phyloP scores from a whole-genome alignment of 2,797 vertebrate species.

The Holocentrus rufus region DNA sequence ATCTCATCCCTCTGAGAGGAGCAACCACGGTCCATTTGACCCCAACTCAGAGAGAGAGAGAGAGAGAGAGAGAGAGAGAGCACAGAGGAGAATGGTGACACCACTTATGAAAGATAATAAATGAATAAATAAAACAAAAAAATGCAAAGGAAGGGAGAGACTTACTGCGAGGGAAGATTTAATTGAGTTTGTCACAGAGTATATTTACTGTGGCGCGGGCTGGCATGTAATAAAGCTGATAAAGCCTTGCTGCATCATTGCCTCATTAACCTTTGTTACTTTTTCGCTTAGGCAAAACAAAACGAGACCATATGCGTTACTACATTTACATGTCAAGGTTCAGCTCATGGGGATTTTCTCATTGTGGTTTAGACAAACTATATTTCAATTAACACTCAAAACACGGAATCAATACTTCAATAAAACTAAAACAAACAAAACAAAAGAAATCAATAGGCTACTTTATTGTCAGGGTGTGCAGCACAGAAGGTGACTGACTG shows the following conservation, averaged over 20 bases:
- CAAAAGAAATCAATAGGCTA: background rate
- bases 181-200: constrained; percentile 7
- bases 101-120: background rate
- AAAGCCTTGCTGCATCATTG: background rate
- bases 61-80: background rate
- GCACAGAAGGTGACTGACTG: too few relatives aligned
- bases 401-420: background rate
- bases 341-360: background rate
- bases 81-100: background rate
- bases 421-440: background rate
- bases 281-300: background rate
- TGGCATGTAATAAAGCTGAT: background rate
- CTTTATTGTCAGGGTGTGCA: background rate
- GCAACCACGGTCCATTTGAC: constrained; percentile 56
- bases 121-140: background rate
- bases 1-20: constrained; percentile 43
- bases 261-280: constrained; percentile 17
- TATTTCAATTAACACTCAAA: background rate
- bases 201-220: too few relatives aligned
- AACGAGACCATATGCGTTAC: constrained; percentile 8
- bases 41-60: constrained; percentile 43
- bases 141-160: background rate
- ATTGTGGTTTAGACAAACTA: background rate
- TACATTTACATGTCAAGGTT: background rate
- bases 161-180: background rate